Percentiles rank a stretch among this genome's conserved stretches.
These are phyloP conservation scores for Plectropomus leopardus DNA, from an alignment of 2,113 vertebrate genomes.

Conservation along the genomic window DNA sequence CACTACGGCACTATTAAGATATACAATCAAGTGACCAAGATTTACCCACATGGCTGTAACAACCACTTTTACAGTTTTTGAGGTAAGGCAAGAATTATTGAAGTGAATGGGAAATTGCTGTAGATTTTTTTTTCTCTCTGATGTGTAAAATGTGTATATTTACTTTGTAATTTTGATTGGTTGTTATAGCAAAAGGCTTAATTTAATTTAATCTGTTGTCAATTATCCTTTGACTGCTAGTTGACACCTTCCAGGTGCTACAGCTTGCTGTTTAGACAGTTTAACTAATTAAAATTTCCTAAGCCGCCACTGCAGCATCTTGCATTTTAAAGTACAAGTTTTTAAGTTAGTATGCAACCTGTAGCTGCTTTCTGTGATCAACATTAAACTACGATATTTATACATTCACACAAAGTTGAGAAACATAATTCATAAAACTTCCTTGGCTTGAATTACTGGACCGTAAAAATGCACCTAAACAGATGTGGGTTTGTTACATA, in stretches of 20 bases:
- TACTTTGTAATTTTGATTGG: neutral
- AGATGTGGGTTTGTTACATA: neutral
- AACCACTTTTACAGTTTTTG: fast-evolving
- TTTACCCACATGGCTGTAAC: slow-evolving; percentile 21
- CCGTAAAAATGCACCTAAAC: neutral
- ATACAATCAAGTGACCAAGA: slow-evolving; percentile 8
- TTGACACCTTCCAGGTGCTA: neutral
- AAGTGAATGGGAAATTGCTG: neutral
- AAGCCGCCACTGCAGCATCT: neutral
- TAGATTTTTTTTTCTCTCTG: too few species aligned
- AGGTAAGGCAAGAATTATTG: slow-evolving; percentile 39
- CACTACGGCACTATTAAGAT: neutral
- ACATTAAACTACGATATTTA: neutral
- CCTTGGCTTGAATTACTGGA: neutral
- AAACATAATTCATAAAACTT: neutral
- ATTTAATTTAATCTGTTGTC: neutral
- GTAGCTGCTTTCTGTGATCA: neutral
- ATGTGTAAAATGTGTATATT: too few species aligned
- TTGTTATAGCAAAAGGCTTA: neutral
- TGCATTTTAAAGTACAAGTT: neutral
- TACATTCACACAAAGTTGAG: neutral
- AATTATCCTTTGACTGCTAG: neutral
- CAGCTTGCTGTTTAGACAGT: neutral
- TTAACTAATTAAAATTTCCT: neutral
- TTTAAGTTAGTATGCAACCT: neutral